Percentiles rank a stretch among this genome's conserved stretches.
Conservation (phyloP, 2,113 vertebrate genomes). For the Mystacornis crossleyi region DNA sequence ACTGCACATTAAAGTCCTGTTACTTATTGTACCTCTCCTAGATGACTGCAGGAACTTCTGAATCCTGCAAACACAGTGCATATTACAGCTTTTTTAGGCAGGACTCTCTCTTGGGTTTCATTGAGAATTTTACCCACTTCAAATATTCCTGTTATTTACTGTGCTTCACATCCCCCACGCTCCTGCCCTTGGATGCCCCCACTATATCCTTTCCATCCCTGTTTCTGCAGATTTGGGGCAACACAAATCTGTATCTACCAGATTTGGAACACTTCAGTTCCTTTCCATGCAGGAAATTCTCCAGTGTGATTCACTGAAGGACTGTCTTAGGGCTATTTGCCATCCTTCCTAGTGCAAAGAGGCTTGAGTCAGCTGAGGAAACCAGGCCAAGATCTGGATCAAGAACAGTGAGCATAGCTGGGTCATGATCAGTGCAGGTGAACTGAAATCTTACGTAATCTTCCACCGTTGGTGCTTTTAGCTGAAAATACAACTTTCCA, state of each 20-base stretch:
- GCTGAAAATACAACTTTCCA: background rate
- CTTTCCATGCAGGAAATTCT: background rate
- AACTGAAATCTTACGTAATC: background rate
- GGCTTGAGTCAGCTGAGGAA: fast-evolving
- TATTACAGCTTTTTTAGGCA: background rate
- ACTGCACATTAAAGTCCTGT: background rate
- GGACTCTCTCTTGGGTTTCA: background rate
- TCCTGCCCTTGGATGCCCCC: background rate
- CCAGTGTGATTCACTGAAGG: background rate
- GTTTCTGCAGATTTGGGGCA: background rate
- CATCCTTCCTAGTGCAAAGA: background rate
- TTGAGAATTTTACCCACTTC: background rate
- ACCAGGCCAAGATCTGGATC: background rate
- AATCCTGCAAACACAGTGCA: background rate
- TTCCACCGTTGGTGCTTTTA: background rate
- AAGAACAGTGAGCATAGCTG: fast-evolving
- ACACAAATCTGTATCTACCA: background rate
- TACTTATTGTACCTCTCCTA: background rate
- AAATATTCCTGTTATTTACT: background rate
- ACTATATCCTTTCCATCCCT: background rate
- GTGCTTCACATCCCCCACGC: fast-evolving
- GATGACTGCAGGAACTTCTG: background rate
- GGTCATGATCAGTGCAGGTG: background rate
- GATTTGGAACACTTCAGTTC: background rate
- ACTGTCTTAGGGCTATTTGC: background rate